Evolutionary conservation across 2,797 vertebrate species (phyloP).

Genomic region (Tokudaia muenninki): DNA sequence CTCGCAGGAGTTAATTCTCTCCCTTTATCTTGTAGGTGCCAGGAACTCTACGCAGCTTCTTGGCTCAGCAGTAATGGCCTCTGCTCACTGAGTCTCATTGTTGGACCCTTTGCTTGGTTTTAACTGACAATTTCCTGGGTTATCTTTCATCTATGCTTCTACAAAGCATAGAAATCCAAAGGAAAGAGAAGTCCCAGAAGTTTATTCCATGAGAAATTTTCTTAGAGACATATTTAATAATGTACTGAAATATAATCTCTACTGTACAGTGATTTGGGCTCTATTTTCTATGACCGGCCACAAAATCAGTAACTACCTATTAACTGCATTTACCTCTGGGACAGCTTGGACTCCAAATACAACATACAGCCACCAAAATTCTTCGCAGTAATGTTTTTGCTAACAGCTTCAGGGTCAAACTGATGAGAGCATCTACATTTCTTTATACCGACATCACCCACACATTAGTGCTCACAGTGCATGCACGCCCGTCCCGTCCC

Average conservation of each 20-base stretch:
- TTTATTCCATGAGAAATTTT: neutral
- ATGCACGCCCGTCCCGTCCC: neutral
- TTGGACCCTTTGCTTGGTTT: neutral
- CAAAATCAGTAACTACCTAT: neutral
- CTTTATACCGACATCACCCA: neutral
- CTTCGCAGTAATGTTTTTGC: neutral
- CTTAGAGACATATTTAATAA: constrained; percentile 7
- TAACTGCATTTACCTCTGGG: neutral
- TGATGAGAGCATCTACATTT: neutral
- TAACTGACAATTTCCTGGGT: neutral
- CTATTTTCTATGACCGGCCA: neutral
- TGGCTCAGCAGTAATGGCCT: neutral
- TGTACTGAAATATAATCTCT: neutral
- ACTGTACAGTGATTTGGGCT: neutral
- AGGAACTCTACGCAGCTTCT: neutral
- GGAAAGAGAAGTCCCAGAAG: neutral
- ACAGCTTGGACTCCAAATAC: neutral
- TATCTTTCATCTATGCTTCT: neutral
- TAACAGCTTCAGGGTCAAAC: neutral
- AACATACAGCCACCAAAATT: neutral
- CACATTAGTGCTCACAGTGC: neutral
- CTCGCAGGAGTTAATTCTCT: neutral
- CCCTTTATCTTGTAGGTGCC: neutral
- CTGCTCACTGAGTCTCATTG: neutral
- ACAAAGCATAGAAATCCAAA: neutral